phyloP scores from a whole-genome alignment of 2,888 invertebrate species.

The Steromphala cineraria region DNA sequence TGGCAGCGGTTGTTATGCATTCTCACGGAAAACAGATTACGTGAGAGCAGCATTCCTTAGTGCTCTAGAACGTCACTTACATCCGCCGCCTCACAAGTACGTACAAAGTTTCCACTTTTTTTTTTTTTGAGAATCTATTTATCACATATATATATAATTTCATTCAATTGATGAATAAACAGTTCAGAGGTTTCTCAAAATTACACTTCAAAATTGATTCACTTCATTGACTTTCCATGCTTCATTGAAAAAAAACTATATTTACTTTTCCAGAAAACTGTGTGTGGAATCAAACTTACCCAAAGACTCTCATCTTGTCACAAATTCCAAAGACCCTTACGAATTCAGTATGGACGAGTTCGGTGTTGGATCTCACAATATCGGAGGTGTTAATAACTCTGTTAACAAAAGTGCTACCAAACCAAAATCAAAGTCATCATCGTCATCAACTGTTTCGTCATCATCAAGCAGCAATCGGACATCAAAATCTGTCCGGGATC shows the following conservation, averaged over 20 bases:
- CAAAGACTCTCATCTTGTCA: slow-evolving; percentile 59
- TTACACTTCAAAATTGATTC: too few species aligned
- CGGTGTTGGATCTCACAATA: slow-evolving; percentile 27
- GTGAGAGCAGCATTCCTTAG: slow-evolving; percentile 67
- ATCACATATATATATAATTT: too few species aligned
- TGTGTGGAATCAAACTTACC: slow-evolving; percentile 72
- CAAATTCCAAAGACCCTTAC: slow-evolving; percentile 69
- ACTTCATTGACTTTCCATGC: too few species aligned
- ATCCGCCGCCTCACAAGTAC: slow-evolving; percentile 73
- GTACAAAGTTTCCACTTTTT: too few species aligned
- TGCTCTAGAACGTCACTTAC: slow-evolving; percentile 66
- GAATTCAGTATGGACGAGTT: slow-evolving; percentile 65
- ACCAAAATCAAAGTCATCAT: slow-evolving; percentile 53
- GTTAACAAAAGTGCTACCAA: slow-evolving; percentile 44
- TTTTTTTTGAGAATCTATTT: too few species aligned
- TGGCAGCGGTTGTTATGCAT: slow-evolving; percentile 63
- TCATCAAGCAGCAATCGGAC: slow-evolving; percentile 33
- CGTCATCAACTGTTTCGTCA: slow-evolving; percentile 25
- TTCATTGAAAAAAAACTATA: too few species aligned
- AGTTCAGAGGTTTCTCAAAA: too few species aligned
- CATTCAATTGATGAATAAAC: too few species aligned
- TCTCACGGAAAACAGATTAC: slow-evolving; percentile 66
- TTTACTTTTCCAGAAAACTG: slow-evolving; percentile 62
- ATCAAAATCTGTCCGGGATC: slow-evolving; percentile 39
- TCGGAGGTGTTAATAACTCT: slow-evolving; percentile 38